Percentiles rank a stretch among this genome's conserved stretches.
Evolutionary conservation across 2,113 vertebrate genomes (phyloP).

Genomic region (Girardinichthys multiradiatus): DNA sequence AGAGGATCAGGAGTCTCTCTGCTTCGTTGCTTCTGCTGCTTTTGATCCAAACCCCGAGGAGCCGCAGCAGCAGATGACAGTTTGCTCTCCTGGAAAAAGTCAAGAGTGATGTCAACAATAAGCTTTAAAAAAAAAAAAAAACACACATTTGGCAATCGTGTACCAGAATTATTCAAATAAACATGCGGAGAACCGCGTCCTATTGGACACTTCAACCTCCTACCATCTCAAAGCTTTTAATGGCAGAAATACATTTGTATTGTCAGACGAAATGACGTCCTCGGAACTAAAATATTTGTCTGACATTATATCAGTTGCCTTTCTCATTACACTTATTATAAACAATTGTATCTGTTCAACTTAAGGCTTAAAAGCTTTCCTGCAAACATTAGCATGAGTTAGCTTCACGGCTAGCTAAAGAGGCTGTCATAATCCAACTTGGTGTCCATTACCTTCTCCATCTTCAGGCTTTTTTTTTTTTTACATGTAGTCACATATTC

Average conservation of each 20-base stretch:
- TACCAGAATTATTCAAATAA: too few relatives aligned
- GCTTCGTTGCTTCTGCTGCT: constrained; percentile 24
- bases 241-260: not conserved
- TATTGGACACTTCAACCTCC: not conserved
- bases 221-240: not conserved
- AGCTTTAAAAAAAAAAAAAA: not conserved
- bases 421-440: not conserved
- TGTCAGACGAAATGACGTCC: not conserved
- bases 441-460: constrained; percentile 57
- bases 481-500: constrained; percentile 27
- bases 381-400: constrained; percentile 1
- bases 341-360: not conserved
- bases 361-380: not conserved
- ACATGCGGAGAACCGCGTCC: too few relatives aligned
- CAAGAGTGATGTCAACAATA: constrained; percentile 1
- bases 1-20: constrained; percentile 18
- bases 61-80: constrained; percentile 21
- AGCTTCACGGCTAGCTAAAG: constrained; percentile 14
- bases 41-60: constrained; percentile 24
- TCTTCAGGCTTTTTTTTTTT: constrained; percentile 18
- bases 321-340: not conserved
- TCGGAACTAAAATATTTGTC: not conserved
- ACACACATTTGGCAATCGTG: constrained; percentile 27
- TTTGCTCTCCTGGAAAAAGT: constrained; percentile 44
- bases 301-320: not conserved